phyloP scores from a whole-genome alignment of 2,797 vertebrate species.

The Muraenolepis orangiensis region DNA sequence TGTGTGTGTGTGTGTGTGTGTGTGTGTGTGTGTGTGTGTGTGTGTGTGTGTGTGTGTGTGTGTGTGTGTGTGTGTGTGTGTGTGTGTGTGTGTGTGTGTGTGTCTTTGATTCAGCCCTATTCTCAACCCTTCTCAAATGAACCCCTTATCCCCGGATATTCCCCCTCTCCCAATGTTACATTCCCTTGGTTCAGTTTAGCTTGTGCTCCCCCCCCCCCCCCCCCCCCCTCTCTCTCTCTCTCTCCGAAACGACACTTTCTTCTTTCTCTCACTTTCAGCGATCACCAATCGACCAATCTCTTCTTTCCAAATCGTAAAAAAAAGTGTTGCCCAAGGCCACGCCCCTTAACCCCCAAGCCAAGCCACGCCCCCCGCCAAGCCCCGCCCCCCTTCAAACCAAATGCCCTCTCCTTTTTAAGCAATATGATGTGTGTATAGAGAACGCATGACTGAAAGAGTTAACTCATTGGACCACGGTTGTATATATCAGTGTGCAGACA shows the following conservation, averaged over 20 bases:
- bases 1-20: too few relatives aligned
- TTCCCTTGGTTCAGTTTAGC: not conserved
- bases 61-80: too few relatives aligned
- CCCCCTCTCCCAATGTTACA: not conserved
- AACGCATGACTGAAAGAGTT: conserved; percentile 97
- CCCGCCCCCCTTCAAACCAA: conserved; percentile 68
- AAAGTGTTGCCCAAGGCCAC: conserved; percentile 73
- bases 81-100: too few relatives aligned
- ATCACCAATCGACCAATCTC: not conserved
- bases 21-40: too few relatives aligned
- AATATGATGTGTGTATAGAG: conserved; percentile 99
- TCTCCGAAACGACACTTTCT: not conserved
- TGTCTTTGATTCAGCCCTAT: not conserved
- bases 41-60: too few relatives aligned
- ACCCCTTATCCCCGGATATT: not conserved
- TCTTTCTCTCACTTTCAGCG: too few relatives aligned
- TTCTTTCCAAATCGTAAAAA: conserved; percentile 41
- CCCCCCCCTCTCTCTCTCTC: too few relatives aligned
- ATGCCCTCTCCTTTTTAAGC: conserved; percentile 99
- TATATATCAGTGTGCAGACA: conserved; percentile 96
- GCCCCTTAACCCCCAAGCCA: conserved; percentile 30
- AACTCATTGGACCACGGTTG: conserved; percentile 96
- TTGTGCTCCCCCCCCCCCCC: not conserved
- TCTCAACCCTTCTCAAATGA: not conserved
- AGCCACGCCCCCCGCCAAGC: too few relatives aligned